These are phyloP conservation scores for Eufriesea mexicana DNA, from an alignment of 1,140 invertebrate species.

Conservation along the genomic window DNA sequence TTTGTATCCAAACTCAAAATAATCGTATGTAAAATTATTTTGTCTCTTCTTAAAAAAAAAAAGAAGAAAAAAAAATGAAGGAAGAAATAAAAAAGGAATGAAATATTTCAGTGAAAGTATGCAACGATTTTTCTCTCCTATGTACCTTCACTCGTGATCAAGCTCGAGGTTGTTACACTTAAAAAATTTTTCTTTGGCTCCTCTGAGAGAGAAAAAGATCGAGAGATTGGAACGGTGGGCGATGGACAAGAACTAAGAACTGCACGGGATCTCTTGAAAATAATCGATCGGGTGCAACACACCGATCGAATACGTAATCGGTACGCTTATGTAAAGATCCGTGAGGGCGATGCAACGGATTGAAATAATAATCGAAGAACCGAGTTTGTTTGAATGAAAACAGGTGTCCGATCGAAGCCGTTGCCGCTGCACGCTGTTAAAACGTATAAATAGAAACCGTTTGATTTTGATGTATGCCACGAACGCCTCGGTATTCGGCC, in stretches of 20 bases:
- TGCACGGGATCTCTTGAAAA: not conserved
- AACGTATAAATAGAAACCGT: constrained; percentile 76
- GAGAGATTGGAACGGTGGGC: too few species aligned
- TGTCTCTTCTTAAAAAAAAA: too few species aligned
- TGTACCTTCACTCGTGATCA: too few species aligned
- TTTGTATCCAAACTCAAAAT: too few species aligned
- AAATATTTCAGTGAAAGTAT: too few species aligned
- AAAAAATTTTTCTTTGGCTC: too few species aligned
- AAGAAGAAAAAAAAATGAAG: too few species aligned
- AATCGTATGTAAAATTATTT: too few species aligned
- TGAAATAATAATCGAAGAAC: constrained; percentile 65
- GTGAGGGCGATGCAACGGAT: constrained; percentile 35
- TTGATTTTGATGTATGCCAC: constrained; percentile 77
- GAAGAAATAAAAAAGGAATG: too few species aligned
- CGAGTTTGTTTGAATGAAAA: constrained; percentile 65
- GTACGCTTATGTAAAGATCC: constrained; percentile 19
- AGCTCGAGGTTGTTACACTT: too few species aligned
- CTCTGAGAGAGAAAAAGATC: too few species aligned
- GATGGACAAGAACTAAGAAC: too few species aligned
- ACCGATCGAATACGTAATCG: constrained; percentile 11
- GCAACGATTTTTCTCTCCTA: not conserved
- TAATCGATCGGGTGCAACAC: constrained; percentile 19
- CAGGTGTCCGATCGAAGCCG: constrained; percentile 72
- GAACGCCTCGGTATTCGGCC: constrained; percentile 66
- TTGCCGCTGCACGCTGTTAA: constrained; percentile 64